Conservation (phyloP, 2,888 invertebrate species). For the Spicauda simplicius region DNA sequence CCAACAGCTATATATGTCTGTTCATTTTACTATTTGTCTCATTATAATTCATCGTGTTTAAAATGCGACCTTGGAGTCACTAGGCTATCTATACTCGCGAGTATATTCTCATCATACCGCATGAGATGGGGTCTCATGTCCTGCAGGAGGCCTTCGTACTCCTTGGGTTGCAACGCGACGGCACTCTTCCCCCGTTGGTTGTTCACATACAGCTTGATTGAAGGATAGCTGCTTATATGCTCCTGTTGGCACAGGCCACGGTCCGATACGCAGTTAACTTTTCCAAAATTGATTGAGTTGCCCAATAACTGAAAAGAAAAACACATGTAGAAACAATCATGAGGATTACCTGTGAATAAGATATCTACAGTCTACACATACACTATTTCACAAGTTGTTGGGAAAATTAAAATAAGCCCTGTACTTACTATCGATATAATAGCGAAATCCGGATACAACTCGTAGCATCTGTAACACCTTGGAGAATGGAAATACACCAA, state of each 20-base stretch:
- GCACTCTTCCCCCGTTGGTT: conserved; percentile 57
- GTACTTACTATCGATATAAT: conserved; percentile 69
- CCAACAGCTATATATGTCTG: too few species aligned
- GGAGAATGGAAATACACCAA: conserved; percentile 78
- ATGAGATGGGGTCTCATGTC: conserved; percentile 60
- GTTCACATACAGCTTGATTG: conserved; percentile 67
- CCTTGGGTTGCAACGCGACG: conserved; percentile 55
- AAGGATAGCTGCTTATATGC: conserved; percentile 69
- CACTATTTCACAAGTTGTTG: too few species aligned
- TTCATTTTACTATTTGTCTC: background rate
- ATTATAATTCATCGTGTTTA: conserved; percentile 70
- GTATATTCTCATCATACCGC: conserved; percentile 54
- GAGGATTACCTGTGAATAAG: too few species aligned
- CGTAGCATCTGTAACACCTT: conserved; percentile 70
- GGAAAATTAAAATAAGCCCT: too few species aligned
- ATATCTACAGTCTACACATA: too few species aligned
- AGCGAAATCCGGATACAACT: conserved; percentile 73
- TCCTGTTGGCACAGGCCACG: conserved; percentile 72
- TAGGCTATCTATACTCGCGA: conserved; percentile 51
- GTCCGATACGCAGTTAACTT: conserved; percentile 74
- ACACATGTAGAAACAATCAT: background rate
- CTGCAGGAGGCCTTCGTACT: conserved; percentile 54
- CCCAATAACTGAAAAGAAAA: conserved; percentile 58
- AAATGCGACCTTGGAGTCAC: conserved; percentile 43
- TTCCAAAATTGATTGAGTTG: conserved; percentile 68